These are phyloP conservation scores for Chymomyza amoena DNA, from an alignment of 2,888 invertebrate genomes.

Conservation along the genomic window DNA sequence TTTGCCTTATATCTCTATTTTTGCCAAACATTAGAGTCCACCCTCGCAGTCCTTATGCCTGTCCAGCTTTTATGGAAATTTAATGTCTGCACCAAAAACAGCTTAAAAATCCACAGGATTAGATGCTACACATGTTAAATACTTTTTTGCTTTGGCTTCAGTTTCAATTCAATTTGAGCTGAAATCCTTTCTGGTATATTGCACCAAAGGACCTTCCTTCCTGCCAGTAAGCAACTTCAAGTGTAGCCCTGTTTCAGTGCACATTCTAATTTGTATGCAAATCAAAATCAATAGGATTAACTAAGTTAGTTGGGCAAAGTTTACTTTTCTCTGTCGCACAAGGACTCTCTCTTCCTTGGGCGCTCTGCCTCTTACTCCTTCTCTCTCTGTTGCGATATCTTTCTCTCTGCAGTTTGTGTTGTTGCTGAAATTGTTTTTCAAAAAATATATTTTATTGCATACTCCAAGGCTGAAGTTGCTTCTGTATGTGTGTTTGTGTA, in stretches of 20 bases:
- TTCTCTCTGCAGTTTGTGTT: constrained; percentile 11
- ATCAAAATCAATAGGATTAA: constrained; percentile 75
- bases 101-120: constrained; percentile 59
- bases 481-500: constrained; percentile 6
- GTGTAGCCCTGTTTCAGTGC: constrained; percentile 21
- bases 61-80: constrained; percentile 72
- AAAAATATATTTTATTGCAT: constrained; percentile 56
- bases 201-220: constrained; percentile 12
- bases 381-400: too few species aligned
- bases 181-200: constrained; percentile 55
- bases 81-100: constrained; percentile 60
- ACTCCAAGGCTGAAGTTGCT: constrained; percentile 16
- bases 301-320: constrained; percentile 48
- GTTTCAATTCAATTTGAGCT: constrained; percentile 39
- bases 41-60: background rate
- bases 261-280: constrained; percentile 69
- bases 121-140: constrained; percentile 69
- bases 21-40: too few species aligned
- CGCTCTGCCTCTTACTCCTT: too few species aligned
- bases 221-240: background rate
- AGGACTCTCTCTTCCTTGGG: background rate
- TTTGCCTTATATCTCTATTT: too few species aligned
- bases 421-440: constrained; percentile 54
- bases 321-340: background rate
- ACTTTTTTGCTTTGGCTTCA: constrained; percentile 43